These are phyloP conservation scores for Campoplex capitator DNA, from an alignment of 2,888 invertebrate species.

Conservation along the genomic window DNA sequence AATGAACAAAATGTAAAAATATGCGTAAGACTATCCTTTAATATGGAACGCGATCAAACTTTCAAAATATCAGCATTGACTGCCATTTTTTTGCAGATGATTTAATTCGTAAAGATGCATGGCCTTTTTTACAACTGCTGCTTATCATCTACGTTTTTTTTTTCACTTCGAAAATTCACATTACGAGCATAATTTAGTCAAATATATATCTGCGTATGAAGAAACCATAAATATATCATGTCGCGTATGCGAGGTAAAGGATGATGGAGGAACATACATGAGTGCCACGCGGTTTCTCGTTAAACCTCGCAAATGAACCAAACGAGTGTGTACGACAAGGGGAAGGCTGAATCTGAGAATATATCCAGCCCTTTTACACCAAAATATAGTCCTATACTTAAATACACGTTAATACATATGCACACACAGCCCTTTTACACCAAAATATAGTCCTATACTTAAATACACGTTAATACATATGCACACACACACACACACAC, in stretches of 20 bases:
- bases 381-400: constrained; percentile 26
- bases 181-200: constrained; percentile 26
- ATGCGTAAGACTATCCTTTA: constrained; percentile 10
- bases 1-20: constrained; percentile 11
- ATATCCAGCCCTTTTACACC: constrained; percentile 27
- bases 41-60: constrained; percentile 50
- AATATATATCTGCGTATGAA: constrained; percentile 44
- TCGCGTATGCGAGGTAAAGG: constrained; percentile 34
- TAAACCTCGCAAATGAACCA: constrained; percentile 67
- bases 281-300: constrained; percentile 60
- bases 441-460: constrained; percentile 27
- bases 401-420: constrained; percentile 3
- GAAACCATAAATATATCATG: constrained; percentile 52
- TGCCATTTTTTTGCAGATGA: constrained; percentile 25
- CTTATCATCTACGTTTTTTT: constrained; percentile 23
- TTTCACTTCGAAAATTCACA: neutral
- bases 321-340: constrained; percentile 58
- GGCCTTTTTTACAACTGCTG: constrained; percentile 38
- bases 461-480: constrained; percentile 1
- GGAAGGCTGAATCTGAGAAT: constrained; percentile 15
- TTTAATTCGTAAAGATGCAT: constrained; percentile 25
- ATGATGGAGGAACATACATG: constrained; percentile 11
- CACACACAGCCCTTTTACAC: constrained; percentile 6
- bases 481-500: too few species aligned
- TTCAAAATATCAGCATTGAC: constrained; percentile 78